Evolutionary conservation across 2,113 vertebrate genomes (phyloP), one percentile per base, ranked within the genome.

Genomic region (Menidia beryllina): DNA sequence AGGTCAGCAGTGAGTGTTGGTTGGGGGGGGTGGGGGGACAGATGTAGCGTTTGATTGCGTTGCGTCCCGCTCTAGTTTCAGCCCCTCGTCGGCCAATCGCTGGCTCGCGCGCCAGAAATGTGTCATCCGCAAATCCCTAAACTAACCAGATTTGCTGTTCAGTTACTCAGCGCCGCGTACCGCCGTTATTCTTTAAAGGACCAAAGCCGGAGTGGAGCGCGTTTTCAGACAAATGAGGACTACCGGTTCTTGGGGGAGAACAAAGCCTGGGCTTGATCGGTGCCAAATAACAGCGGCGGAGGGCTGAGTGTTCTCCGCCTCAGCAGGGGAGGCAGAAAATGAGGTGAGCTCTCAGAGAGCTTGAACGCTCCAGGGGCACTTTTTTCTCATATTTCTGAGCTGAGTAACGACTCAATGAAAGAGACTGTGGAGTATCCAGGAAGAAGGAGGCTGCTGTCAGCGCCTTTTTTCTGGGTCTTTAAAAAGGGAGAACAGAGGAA

Each of bases 321-420:
- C 12, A 41, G 54, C 53, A n/a, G 38, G 59, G 70, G 62, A 56
- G 21, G 58, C 30, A 65, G 58, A 41, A 52, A 59, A 39, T 26
- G 53, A 75, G 74, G 74, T 53, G 66, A 80, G 74, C 70, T 84
- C 66, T 56, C 26, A 39, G 62, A 77, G 74, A 75, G 81, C 71
- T 76, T 55, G 0, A 55, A 64, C 17, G 43, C 82, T 82, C 80
- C 85, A 11, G 62, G 50, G 75, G 74, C 73, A 50, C 52, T 87
- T 75, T 55, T n/a, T 77, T 74, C 85, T 86, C 83, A 85, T 87
- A 79, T 82, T 88, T 86, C 71, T 65, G 61, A 54, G 69, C 77
- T 54, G 86, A 86, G 81, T 83, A 87, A 87, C 67, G 85, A 52
- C 73, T 24, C 70, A 72, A 58, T 27, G n/a, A 68, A 77, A 67